Percentiles rank a stretch among this genome's conserved stretches.
phyloP scores from a whole-genome alignment of 1,140 invertebrate genomes.

The Bombus confusus region DNA sequence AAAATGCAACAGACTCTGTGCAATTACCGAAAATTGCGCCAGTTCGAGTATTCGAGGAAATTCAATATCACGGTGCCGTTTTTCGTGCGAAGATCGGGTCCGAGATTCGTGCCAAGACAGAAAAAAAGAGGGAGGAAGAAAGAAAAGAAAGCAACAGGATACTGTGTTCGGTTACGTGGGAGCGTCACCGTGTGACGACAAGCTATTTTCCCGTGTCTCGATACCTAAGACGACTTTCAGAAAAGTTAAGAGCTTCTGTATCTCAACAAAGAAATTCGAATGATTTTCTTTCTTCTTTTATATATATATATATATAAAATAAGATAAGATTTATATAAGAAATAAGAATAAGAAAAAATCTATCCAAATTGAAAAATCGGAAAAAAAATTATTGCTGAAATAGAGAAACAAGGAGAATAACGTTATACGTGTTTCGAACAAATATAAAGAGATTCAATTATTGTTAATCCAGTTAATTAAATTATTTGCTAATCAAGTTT shows the following conservation, averaged over 20 bases:
- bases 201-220: background rate
- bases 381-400: background rate
- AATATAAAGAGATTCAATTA: background rate
- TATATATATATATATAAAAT: too few relatives aligned
- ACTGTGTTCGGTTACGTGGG: constrained; percentile 56
- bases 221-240: background rate
- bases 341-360: background rate
- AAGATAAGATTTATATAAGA: too few relatives aligned
- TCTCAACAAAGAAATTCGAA: background rate
- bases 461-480: background rate
- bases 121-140: background rate
- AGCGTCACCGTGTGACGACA: constrained; percentile 4
- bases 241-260: background rate
- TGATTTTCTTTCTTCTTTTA: background rate
- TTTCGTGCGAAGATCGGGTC: constrained; percentile 29
- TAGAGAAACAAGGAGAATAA: background rate
- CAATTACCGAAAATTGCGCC: constrained; percentile 59
- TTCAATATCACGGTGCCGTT: constrained; percentile 20
- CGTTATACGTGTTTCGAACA: background rate
- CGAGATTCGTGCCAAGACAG: background rate
- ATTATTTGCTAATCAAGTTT: background rate
- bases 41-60: constrained; percentile 34
- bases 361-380: background rate
- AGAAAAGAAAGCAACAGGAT: constrained; percentile 51
- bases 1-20: background rate